Base-by-base conservation (phyloP, 2,797 vertebrate species). In the Lepus oiostolus region DNA sequence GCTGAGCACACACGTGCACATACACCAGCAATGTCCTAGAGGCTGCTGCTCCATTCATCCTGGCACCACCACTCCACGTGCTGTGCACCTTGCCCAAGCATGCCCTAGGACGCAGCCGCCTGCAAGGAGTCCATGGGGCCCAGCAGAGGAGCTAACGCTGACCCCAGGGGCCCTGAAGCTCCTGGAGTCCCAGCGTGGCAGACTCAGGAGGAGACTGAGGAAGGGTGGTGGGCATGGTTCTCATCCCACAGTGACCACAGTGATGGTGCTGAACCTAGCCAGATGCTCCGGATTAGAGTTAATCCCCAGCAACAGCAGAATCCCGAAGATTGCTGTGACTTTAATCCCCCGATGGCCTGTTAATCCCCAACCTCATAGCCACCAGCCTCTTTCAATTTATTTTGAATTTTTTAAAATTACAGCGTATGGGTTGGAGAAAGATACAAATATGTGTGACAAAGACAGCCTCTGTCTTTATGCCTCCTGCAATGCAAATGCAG, bases 251-350 rank as follows among this genome's bases (percentile, higher is more conserved):
- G 16, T 24, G 24, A 38, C 4, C 5, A 32, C 26, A 82, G n/a
- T 38, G 16, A 32, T 54, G 79, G 38, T 42, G 32, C n/a, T 2
- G 47, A 9, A 22, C 91, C 0, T 0, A 65, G 75, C 70, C 14
- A 0, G 0, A 0, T 32, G 1, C 79, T 90, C 30, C 32, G 16
- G 84, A 77, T 83, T 95, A 92, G 84, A 52, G 93, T 92, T 98
- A 98, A 98, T 98, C 96, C 96, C 2, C 0, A 80, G 74, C 19
- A 35, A 96, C 96, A 97, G 92, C 92, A 96, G 84, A 94, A 76
- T 92, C 92, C 84, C 77, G 75, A 26, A 75, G 88, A 98, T 97
- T 93, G 60, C 96, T 95, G 95, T 16, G 0, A 91, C 97, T 97
- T 96, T 97, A 97, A 97, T 98, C 97, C 50, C 71, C 92, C 91